These are phyloP conservation scores for Ispidina lecontei DNA, from an alignment of 2,797 vertebrate genomes.

Conservation along the genomic window DNA sequence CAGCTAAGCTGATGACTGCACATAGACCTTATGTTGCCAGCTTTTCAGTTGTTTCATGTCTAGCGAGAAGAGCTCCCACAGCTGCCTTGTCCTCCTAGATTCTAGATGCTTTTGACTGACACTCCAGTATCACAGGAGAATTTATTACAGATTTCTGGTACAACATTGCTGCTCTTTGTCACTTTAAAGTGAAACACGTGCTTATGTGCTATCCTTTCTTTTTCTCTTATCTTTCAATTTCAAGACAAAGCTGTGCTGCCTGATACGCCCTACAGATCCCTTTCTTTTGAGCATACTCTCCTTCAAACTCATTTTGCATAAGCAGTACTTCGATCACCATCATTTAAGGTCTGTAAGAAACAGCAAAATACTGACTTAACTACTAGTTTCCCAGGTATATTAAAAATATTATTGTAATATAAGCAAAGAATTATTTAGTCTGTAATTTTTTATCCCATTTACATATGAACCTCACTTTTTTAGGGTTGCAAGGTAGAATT, in stretches of 20 bases:
- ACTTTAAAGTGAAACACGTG: background rate
- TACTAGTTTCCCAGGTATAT: background rate
- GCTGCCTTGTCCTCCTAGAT: conserved; percentile 46
- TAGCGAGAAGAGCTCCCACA: conserved; percentile 2
- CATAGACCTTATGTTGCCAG: background rate
- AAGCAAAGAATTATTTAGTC: background rate
- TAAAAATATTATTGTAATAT: background rate
- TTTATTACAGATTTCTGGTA: background rate
- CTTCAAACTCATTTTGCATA: background rate
- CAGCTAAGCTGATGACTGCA: conserved; percentile 27
- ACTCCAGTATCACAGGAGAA: background rate
- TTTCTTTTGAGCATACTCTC: background rate
- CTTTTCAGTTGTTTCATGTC: background rate
- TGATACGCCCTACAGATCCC: background rate
- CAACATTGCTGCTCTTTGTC: background rate
- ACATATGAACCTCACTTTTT: background rate
- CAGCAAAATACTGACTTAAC: accelerated
- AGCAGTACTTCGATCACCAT: background rate
- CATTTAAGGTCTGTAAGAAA: background rate
- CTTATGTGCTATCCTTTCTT: background rate
- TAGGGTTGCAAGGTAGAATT: background rate
- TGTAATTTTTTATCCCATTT: background rate
- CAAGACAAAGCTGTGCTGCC: background rate
- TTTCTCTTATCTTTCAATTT: background rate
- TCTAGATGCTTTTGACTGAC: background rate